These are phyloP conservation scores for Dendrolimus houi DNA, from an alignment of 2,888 invertebrate species.

Conservation along the genomic window DNA sequence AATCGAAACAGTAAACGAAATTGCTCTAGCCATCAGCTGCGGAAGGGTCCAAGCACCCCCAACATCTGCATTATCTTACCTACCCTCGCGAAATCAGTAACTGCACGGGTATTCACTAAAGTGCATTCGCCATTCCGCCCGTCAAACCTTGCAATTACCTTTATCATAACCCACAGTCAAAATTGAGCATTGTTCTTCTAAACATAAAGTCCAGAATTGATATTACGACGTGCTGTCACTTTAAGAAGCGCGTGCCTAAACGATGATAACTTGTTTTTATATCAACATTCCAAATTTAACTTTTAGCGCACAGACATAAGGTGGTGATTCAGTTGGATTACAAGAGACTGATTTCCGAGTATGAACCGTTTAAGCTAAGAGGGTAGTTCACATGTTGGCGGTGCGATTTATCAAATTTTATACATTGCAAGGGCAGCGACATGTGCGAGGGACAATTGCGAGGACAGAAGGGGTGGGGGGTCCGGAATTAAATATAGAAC, in stretches of 20 bases:
- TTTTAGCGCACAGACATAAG: conserved; percentile 13
- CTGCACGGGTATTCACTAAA: conserved; percentile 64
- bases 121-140: conserved; percentile 63
- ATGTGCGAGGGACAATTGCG: conserved; percentile 69
- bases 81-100: conserved; percentile 60
- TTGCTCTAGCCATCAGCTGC: conserved; percentile 61
- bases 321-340: conserved; percentile 19
- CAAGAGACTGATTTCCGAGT: conserved; percentile 23
- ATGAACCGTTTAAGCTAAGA: conserved; percentile 66
- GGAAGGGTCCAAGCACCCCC: conserved; percentile 34
- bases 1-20: conserved; percentile 59
- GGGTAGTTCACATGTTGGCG: conserved; percentile 74
- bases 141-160: conserved; percentile 58
- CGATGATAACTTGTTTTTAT: conserved; percentile 50
- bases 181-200: conserved; percentile 17
- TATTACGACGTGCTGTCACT: conserved; percentile 10
- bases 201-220: conserved; percentile 8
- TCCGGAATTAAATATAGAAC: conserved; percentile 64
- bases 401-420: conserved; percentile 74
- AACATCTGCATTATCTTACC: conserved; percentile 73
- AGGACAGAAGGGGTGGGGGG: conserved; percentile 32
- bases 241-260: conserved; percentile 32
- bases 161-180: conserved; percentile 12
- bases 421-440: conserved; percentile 62
- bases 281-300: conserved; percentile 14